Base-by-base conservation (phyloP, 2,113 vertebrate species). In the Bathybates hornii region DNA sequence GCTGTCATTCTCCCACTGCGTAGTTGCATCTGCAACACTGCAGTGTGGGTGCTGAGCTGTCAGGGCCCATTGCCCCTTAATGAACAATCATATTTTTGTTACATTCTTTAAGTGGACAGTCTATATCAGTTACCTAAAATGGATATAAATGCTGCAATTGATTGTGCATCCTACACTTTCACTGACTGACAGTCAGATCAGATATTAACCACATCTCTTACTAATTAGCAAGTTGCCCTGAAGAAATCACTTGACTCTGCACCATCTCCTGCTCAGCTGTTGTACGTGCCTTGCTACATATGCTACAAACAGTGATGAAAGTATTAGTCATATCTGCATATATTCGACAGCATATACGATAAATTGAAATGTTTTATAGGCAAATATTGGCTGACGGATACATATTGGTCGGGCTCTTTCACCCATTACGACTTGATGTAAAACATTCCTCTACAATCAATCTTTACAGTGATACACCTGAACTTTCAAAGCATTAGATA, bases 11-110 rank as follows among this genome's bases (percentile, higher is more conserved):
- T 84, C 89, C 84, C 82, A 87, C 90, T 89, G 92, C 13, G 90
- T 88, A 81, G 85, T 61, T 48, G 73, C 59, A 13, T 87, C 86
- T 90, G 90, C 86, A 88, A 71, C 86, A 52, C 88, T 91, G 93
- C 90, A 88, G 89, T 50, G 89, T 85, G 85, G 86, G 85, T 87
- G 91, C 93, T 87, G 86, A 89, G 73, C 91, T 94, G 93, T 93
- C 92, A 90, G 87, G 94, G 94, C 90, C 94, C 94, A 94, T 95
- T 94, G 94, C 89, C 89, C 89, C 84, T 92, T 94, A 93, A 96
- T 95, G 91, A 96, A 94, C 94, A 95, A 95, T 95, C 92, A 93
- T 90, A 92, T 96, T 95, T 94, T 87, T 83, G 82, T 87, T 86
- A 80, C 83, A 89, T 91, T 92, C 87, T 82, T 79, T 86, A 94